A percentile compares a stretch with the other conserved stretches of the same genome.
Conservation (phyloP, 2,797 vertebrate genomes). For the Phaenicophaeus curvirostris region DNA sequence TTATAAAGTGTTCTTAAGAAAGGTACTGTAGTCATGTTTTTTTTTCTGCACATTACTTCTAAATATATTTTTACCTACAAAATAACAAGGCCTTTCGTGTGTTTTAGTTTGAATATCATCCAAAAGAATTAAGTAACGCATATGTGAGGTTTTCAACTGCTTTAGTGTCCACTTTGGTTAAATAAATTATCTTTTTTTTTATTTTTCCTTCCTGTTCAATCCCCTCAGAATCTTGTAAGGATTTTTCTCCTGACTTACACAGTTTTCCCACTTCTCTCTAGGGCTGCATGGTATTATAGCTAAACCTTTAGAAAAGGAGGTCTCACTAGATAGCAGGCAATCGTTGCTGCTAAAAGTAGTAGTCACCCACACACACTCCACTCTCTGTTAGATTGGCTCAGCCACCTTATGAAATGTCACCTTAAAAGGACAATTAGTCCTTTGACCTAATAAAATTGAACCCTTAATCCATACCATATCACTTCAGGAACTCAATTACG, state of each 20-base stretch:
- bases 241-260: neutral
- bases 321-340: neutral
- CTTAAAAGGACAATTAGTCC: constrained; percentile 15
- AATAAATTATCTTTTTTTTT: neutral
- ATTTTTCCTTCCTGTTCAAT: neutral
- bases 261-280: neutral
- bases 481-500: neutral
- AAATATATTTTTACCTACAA: neutral
- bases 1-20: neutral
- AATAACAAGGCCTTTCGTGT: neutral
- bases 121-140: neutral
- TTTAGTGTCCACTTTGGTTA: neutral
- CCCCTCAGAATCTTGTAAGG: neutral
- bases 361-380: neutral
- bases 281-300: neutral
- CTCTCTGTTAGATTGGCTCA: neutral
- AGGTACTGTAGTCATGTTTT: neutral
- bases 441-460: neutral
- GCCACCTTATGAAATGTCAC: neutral
- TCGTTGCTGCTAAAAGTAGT: neutral
- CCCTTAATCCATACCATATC: constrained; percentile 12
- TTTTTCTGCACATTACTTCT: neutral
- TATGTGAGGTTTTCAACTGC: neutral
- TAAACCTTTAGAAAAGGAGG: neutral
- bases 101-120: neutral